Percentiles rank a stretch among this genome's conserved stretches.
Evolutionary conservation across 2,113 vertebrate species (phyloP).

Genomic region (Taxidea taxus): DNA sequence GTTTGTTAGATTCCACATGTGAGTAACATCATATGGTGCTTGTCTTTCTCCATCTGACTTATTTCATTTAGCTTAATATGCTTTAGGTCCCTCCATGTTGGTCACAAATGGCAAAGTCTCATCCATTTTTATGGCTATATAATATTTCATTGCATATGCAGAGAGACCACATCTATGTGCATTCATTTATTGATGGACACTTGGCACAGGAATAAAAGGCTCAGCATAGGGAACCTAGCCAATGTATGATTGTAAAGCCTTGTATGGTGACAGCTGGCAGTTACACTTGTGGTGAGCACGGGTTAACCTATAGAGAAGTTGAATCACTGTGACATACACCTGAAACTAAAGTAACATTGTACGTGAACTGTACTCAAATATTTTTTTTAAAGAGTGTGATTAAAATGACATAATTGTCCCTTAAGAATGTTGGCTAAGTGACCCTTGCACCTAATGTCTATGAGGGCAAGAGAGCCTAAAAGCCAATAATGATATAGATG

Average conservation of each 20-base stretch:
- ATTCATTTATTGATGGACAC: no score
- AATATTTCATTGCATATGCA: neutral
- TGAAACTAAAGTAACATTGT: neutral
- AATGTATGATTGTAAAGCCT: no score
- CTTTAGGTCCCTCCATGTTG: neutral
- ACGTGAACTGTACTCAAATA: no score
- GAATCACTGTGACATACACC: neutral
- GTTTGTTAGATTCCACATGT: neutral
- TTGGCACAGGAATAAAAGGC: neutral
- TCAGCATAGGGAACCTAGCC: neutral
- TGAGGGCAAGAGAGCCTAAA: neutral
- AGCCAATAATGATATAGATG: accelerated
- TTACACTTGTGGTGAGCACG: neutral
- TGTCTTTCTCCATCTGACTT: neutral
- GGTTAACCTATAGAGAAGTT: neutral
- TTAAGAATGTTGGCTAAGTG: no score
- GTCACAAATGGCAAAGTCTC: neutral
- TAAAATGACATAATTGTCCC: neutral
- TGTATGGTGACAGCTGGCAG: neutral
- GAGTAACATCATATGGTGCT: neutral
- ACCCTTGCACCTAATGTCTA: accelerated
- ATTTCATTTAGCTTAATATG: neutral
- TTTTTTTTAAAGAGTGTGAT: neutral
- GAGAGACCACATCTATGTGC: neutral
- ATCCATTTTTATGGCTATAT: neutral